A percentile compares a stretch with the other conserved stretches of the same genome.
These are phyloP conservation scores for Omphaloscelis lunosa DNA, from an alignment of 2,888 invertebrate genomes.

Conservation along the genomic window DNA sequence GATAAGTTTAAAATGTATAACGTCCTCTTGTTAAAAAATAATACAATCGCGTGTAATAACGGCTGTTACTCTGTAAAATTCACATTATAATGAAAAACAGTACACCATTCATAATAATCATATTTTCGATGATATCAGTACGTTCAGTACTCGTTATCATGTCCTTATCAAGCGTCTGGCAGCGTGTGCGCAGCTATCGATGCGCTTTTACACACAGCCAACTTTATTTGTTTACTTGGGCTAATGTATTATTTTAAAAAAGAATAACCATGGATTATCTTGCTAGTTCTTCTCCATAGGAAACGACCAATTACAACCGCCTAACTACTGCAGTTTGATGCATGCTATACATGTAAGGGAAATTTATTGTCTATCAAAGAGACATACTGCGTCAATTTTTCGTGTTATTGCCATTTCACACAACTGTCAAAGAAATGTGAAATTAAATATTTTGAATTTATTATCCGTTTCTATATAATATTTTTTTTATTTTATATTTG, in stretches of 20 bases:
- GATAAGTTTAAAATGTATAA: slow-evolving; percentile 13
- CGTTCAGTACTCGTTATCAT: slow-evolving; percentile 30
- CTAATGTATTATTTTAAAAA: slow-evolving; percentile 3
- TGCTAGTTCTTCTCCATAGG: not conserved
- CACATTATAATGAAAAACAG: not conserved
- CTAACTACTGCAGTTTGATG: not conserved
- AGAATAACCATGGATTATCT: not conserved
- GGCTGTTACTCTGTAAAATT: not conserved
- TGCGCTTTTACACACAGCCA: slow-evolving; percentile 12
- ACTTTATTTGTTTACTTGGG: slow-evolving; percentile 21
- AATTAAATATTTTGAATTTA: not conserved
- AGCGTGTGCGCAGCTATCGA: slow-evolving; percentile 43
- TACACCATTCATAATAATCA: slow-evolving; percentile 14
- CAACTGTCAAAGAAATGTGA: not conserved
- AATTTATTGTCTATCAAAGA: not conserved
- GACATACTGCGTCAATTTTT: not conserved
- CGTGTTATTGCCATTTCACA: not conserved
- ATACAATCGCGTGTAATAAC: not conserved
- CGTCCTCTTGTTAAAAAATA: not conserved
- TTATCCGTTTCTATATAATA: not conserved
- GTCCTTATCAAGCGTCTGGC: slow-evolving; percentile 65
- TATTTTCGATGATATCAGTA: slow-evolving; percentile 32
- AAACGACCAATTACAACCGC: not conserved
- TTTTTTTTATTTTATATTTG: too few relatives aligned
- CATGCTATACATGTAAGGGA: not conserved